phyloP scores from a whole-genome alignment of 1,140 invertebrate species.

The Maconellicoccus hirsutus region DNA sequence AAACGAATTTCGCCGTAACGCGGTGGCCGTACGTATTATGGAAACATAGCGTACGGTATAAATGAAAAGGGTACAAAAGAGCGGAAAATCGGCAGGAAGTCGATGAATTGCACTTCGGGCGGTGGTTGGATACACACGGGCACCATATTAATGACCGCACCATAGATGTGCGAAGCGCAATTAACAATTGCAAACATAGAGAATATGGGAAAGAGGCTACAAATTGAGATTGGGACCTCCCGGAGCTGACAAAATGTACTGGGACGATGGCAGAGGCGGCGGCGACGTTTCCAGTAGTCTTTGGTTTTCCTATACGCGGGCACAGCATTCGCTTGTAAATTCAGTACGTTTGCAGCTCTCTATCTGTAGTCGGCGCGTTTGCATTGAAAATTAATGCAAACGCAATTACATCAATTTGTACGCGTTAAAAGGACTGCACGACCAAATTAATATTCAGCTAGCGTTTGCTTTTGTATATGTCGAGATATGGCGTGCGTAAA shows the following conservation, averaged over 20 bases:
- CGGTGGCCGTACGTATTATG: background rate
- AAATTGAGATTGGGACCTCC: constrained; percentile 19
- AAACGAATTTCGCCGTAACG: constrained; percentile 15
- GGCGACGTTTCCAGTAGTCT: background rate
- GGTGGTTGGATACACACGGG: constrained; percentile 14
- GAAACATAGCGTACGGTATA: background rate
- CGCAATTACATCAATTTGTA: constrained; percentile 20
- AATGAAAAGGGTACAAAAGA: constrained; percentile 22
- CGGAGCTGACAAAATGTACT: constrained; percentile 9
- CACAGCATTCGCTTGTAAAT: background rate
- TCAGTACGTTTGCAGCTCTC: background rate
- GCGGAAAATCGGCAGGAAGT: constrained; percentile 21
- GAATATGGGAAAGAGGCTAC: constrained; percentile 9
- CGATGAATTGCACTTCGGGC: constrained; percentile 13
- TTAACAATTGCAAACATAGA: constrained; percentile 20
- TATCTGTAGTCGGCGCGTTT: background rate
- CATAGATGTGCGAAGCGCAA: constrained; percentile 17
- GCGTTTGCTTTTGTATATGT: background rate
- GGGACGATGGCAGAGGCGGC: background rate
- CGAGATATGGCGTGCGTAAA: background rate
- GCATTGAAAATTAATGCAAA: constrained; percentile 17
- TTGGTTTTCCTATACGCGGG: background rate
- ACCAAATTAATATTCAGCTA: constrained; percentile 15
- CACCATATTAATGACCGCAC: constrained; percentile 21
- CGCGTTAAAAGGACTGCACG: background rate